Base-by-base conservation (phyloP, 2,113 vertebrate genomes). In the Nycticebus coucang region DNA sequence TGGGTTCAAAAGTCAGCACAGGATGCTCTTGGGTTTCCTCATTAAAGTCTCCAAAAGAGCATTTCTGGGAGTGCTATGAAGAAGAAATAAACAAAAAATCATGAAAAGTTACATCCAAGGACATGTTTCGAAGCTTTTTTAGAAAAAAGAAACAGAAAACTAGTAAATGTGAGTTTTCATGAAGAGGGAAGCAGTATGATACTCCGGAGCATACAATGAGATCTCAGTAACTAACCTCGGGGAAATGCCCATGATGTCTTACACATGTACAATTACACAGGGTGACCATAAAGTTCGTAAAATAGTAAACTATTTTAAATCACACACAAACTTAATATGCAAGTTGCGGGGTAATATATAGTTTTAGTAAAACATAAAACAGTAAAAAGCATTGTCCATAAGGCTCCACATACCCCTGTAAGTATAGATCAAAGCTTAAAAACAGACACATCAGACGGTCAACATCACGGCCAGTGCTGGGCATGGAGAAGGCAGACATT, bases 11-110 rank as follows among this genome's bases (percentile, higher is more conserved):
- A 77, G 30, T 10, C 55, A 83, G 21, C 13, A 79, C 18, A 35
- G 35, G 21, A 71, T 33, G 28, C 1, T 84, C 57, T 55, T 64
- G 53, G 35, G 9, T 21, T 91, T 78, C 18, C 57, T 85, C 50
- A 60, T 74, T 37, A 79, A 22, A 89, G 9, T 4, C 19, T 35
- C 28, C 37, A 55, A 7, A 75, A 68, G 28, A 72, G 14, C 1
- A 74, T 53, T 79, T 79, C 72, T 59, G 55, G 8, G 62, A 17
- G 50, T 78, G 5, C 62, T 91, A 8, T 85, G 45, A 66, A 91
- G 94, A 89, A 62, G 33, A 75, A 87, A 91, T 41, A 66, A 79
- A 86, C 37, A 62, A 59, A 80, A 84, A 72, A 92, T 55, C 26
- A 87, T 15, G 12, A 68, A 30, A 69, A 62, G 11, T 3, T 62